Evolutionary conservation across 2,888 invertebrate species (phyloP), one percentile per base, ranked within the genome.

Genomic region (Geophilus truncorum): DNA sequence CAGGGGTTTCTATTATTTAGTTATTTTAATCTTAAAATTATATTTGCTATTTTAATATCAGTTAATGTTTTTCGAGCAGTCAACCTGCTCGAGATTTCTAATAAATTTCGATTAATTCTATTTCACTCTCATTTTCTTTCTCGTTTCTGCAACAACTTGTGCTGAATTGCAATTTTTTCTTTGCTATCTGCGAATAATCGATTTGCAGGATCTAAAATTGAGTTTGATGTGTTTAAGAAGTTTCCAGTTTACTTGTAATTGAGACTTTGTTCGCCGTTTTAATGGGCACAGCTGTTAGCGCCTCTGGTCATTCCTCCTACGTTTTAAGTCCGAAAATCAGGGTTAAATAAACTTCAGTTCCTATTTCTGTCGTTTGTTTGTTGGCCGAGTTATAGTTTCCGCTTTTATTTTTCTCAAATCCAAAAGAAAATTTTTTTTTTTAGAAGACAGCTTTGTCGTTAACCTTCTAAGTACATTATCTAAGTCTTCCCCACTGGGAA

Each of bases 231-330:
- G 70, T 28, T 70, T 70, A 70, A 70, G 70, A 70, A 28, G 28
- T 70, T 70, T 70, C 15, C n/a, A 70, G 70, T 70, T 70, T 70
- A 25, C 28, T 70, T 70, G 70, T 70, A 70, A 70, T 70, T 70
- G 70, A 70, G 70, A 70, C 70, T 70, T 70, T 70, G 70, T 70
- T 70, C 70, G 25, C 28, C 10, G 70, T 70, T 62, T n/a, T 70
- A 70, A 70, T 70, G 70, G 70, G 57, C 70, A 25, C 70, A 70
- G 70, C 70, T 70, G 70, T 70, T 70, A 10, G 23, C 70, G 70
- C 70, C 70, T 70, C 70, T 70, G 70, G 70, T 70, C 70, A 70
- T 70, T 70, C n/a, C 70, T 25, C 28, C 28, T 25, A 28, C 28
- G 28, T 70, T 62, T 70, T 70, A 70, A 70, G 70, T 70, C 28